Evolutionary conservation across 2,113 vertebrate genomes (phyloP), one percentile per base, ranked within the genome.

Genomic region (Lipophrys pholis): DNA sequence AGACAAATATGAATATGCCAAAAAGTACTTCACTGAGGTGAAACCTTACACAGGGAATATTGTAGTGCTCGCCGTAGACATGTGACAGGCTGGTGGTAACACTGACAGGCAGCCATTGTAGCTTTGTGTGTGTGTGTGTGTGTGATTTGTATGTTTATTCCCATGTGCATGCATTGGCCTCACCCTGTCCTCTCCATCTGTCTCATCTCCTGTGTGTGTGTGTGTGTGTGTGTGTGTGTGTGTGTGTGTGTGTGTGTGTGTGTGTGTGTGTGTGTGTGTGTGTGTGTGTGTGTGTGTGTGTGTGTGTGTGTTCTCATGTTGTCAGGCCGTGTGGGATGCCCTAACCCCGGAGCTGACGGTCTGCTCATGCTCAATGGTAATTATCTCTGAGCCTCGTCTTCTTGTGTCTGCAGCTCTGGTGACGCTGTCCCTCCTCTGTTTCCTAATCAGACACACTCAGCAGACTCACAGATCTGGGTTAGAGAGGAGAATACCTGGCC

Each of bases 291-390:
- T 82, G 69, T 42, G 49, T 73, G 14, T 78, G 14, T 73, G 6
- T 82, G 56, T 73, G 67, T 73, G 15, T 78, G 55, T 70, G 38
- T 76, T 89, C 84, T 92, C 78, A 86, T 89, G 90, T n/a, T n/a
- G n/a, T 90, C 92, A 98, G 97, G 97, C 94, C 96, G 96, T 74
- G 92, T 98, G 93, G 96, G 94, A 95, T 97, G 97, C 79, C 95
- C 96, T 76, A 95, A 97, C 95, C 96, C 95, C 17, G 96, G 96
- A 90, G 96, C 96, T 84, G 97, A 99, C 89, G 96, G 95, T 94
- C 96, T 98, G 85, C 95, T 99, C 89, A 97, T 98, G 97, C 94
- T 99, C 93, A 99, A 97, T 94, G 97, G 97, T 99, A 95, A 96
- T 95, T 95, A 92, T 91, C 64, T 78, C 55, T 64, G 11, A 43